Conservation (phyloP, 2,888 invertebrate genomes). For the Darwinula stevensoni region DNA sequence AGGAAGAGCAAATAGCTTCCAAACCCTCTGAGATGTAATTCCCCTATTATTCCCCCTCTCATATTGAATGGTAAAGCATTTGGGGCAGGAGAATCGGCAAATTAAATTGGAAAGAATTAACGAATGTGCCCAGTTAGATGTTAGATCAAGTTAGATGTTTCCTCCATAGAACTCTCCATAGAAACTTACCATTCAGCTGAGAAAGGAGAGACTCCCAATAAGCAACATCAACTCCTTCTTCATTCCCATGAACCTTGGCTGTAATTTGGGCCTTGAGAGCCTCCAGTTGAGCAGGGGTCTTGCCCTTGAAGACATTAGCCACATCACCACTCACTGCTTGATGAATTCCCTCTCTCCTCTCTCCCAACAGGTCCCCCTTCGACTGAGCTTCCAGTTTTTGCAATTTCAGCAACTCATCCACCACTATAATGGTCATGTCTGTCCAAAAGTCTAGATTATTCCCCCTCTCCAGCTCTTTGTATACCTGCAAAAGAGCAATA, state of each 20-base stretch:
- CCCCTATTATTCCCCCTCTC: no score
- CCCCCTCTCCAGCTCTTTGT: slow-evolving; percentile 66
- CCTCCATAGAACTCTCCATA: no score
- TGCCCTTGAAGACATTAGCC: slow-evolving; percentile 63
- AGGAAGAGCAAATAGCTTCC: no score
- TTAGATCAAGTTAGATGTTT: no score
- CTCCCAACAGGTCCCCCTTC: slow-evolving; percentile 19
- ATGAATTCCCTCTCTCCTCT: slow-evolving; percentile 50
- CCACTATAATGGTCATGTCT: slow-evolving; percentile 77
- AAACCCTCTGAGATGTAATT: no score
- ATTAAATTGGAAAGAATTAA: no score
- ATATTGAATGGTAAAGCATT: no score
- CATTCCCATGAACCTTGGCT: slow-evolving; percentile 46
- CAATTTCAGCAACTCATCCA: slow-evolving; percentile 67
- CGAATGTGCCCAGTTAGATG: no score
- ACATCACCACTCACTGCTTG: slow-evolving; percentile 72
- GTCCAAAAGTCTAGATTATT: slow-evolving; percentile 77
- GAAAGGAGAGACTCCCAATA: slow-evolving; percentile 92
- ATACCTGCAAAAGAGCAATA: slow-evolving; percentile 22
- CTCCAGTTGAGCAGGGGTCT: slow-evolving; percentile 56
- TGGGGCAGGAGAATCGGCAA: no score
- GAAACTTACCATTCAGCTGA: slow-evolving; percentile 51
- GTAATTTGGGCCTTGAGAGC: slow-evolving; percentile 58
- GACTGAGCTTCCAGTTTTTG: slow-evolving; percentile 30
- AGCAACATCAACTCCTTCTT: slow-evolving; percentile 74